Evolutionary conservation across 1,140 invertebrate genomes (phyloP).

Genomic region (Aphis craccivora): DNA sequence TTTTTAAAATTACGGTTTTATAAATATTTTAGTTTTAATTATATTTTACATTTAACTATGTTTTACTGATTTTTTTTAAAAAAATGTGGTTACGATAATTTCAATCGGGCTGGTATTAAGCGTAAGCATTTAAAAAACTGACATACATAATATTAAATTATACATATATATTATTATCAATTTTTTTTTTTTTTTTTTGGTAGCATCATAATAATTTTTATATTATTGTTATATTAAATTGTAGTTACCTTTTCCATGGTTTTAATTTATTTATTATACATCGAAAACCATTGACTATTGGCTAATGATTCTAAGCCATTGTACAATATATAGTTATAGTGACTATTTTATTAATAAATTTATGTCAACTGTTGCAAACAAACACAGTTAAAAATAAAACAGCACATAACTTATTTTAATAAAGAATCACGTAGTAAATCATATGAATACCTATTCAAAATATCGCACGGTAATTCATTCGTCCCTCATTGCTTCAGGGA

Average conservation of each 20-base stretch:
- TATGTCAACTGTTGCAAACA: background rate
- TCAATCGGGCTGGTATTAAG: background rate
- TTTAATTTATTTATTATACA: background rate
- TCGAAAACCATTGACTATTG: background rate
- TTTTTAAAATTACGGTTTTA: background rate
- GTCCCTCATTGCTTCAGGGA: background rate
- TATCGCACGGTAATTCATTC: slow-evolving; percentile 3
- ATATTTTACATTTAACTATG: background rate
- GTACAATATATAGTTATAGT: background rate
- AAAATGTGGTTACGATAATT: no score
- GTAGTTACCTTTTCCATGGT: background rate
- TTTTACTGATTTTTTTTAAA: background rate
- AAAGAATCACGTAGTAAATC: slow-evolving; percentile 11
- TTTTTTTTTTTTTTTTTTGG: background rate
- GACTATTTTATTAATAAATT: background rate
- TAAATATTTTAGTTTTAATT: background rate
- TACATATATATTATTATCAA: background rate
- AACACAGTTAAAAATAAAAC: slow-evolving; percentile 10
- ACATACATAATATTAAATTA: background rate
- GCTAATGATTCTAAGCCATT: background rate
- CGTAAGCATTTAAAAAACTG: background rate
- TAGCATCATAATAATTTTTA: background rate
- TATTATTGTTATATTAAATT: no score
- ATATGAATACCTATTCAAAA: background rate
- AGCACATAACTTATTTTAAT: background rate